Conservation (phyloP, 2,888 invertebrate species). For the Amphipyra tragopoginis region DNA sequence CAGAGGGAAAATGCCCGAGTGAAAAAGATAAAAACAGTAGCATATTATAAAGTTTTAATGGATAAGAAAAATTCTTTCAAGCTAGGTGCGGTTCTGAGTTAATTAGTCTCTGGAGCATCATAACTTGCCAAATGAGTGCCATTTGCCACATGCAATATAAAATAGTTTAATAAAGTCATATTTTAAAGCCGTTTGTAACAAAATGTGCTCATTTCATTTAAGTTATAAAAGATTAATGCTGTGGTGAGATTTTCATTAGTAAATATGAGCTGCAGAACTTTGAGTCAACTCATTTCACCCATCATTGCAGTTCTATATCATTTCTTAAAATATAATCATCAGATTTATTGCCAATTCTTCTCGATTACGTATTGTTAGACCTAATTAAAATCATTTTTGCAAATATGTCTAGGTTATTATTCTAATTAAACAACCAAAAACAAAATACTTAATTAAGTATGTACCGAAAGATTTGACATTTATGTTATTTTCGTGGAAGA, state of each 20-base stretch:
- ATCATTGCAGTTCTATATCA: no score
- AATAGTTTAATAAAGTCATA: slow-evolving; percentile 30
- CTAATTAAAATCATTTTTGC: no score
- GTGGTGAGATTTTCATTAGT: no score
- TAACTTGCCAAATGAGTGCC: slow-evolving; percentile 51
- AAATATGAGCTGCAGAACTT: no score
- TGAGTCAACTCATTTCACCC: no score
- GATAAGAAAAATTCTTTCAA: slow-evolving; percentile 43
- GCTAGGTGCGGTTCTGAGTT: slow-evolving; percentile 37
- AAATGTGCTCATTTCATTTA: background rate
- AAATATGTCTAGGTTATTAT: no score
- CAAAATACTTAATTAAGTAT: no score
- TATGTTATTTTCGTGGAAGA: no score
- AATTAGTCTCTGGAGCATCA: slow-evolving; percentile 60
- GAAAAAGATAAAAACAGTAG: slow-evolving; percentile 9
- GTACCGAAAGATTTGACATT: no score
- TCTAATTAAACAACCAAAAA: no score
- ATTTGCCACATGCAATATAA: slow-evolving; percentile 38
- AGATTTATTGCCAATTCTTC: background rate
- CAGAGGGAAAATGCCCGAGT: background rate
- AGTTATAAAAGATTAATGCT: no score
- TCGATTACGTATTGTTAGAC: no score
- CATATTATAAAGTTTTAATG: slow-evolving; percentile 47
- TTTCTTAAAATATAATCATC: background rate
- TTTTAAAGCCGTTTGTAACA: slow-evolving; percentile 6